phyloP scores from a whole-genome alignment of 1,140 invertebrate genomes.

The Druon quercuslanigerum region DNA sequence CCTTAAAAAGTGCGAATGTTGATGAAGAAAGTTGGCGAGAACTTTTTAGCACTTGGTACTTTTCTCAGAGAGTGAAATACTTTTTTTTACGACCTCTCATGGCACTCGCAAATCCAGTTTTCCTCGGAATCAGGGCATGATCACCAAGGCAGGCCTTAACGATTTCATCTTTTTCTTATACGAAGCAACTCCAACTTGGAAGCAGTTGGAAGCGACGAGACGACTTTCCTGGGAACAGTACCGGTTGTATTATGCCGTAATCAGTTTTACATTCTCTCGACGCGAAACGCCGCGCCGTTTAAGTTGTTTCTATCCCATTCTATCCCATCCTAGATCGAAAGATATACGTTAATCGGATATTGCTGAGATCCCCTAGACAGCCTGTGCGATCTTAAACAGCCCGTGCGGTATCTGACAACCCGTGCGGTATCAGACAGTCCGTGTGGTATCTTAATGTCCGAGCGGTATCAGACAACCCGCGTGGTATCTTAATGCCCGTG shows the following conservation, averaged over 20 bases:
- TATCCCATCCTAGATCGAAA: constrained; percentile 22
- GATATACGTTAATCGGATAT: constrained; percentile 15
- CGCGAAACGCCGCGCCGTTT: constrained; percentile 20
- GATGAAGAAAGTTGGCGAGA: background rate
- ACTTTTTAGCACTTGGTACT: constrained; percentile 1
- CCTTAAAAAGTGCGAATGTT: background rate
- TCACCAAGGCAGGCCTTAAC: background rate
- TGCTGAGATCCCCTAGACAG: background rate
- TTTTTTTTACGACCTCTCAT: background rate
- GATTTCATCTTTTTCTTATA: background rate
- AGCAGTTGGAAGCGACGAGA: background rate
- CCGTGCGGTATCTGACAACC: too few relatives aligned
- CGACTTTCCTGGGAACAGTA: constrained; percentile 28
- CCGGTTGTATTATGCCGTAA: constrained; percentile 27
- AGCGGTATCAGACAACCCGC: too few relatives aligned
- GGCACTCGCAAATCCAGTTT: constrained; percentile 23
- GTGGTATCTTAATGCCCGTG: too few relatives aligned
- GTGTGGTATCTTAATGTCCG: too few relatives aligned
- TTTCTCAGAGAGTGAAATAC: background rate
- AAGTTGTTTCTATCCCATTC: constrained; percentile 17
- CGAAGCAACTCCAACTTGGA: constrained; percentile 8
- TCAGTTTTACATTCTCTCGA: constrained; percentile 19
- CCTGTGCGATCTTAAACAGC: background rate
- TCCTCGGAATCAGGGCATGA: background rate
- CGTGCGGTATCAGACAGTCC: too few relatives aligned